Evolutionary conservation across 2,797 vertebrate genomes (phyloP).

Genomic region (Falco cherrug): DNA sequence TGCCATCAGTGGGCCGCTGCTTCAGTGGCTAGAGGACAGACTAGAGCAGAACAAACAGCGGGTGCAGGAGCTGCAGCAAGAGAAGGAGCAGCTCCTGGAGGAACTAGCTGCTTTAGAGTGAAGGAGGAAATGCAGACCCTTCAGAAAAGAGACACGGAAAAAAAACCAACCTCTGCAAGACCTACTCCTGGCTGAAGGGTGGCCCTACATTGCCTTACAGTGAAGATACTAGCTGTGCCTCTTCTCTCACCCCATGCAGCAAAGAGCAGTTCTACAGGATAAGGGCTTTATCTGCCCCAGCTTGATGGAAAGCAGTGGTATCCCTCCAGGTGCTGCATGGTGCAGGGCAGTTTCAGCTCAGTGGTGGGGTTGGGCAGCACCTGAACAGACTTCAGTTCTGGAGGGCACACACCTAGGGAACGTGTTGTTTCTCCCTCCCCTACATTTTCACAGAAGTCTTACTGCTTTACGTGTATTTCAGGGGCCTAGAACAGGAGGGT

Average conservation of each 20-base stretch:
- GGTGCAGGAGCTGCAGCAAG: conserved; percentile 85
- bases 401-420: background rate
- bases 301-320: background rate
- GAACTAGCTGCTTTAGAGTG: conserved; percentile 84
- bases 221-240: background rate
- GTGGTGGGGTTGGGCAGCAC: background rate
- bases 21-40: conserved; percentile 97
- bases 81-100: conserved; percentile 87
- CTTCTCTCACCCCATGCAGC: background rate
- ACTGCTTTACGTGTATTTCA: background rate
- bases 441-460: background rate
- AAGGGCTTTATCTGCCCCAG: background rate
- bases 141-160: background rate
- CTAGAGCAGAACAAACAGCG: conserved; percentile 91
- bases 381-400: background rate
- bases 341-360: background rate
- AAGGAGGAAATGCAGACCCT: conserved; percentile 25
- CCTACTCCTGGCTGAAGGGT: background rate
- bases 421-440: background rate
- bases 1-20: conserved; percentile 92
- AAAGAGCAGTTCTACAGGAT: background rate
- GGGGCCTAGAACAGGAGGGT: background rate
- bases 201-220: background rate
- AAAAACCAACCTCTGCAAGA: background rate
- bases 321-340: background rate